Percentiles rank a stretch among this genome's conserved stretches.
These are phyloP conservation scores for Procavia capensis DNA, from an alignment of 2,113 vertebrate genomes.

Conservation along the genomic window DNA sequence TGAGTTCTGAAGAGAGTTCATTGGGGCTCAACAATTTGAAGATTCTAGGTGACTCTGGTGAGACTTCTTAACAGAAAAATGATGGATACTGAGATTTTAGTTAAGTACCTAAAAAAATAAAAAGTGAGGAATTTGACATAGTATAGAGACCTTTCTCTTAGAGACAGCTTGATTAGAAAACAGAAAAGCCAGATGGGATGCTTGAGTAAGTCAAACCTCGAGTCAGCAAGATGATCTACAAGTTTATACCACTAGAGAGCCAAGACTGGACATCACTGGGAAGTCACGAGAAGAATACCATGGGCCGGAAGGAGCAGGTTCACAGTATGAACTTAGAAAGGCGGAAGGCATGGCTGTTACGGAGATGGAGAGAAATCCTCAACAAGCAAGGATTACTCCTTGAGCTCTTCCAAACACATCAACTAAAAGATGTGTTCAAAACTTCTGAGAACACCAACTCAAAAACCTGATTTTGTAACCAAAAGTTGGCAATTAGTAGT, in stretches of 20 bases:
- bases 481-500: slow-evolving; percentile 82
- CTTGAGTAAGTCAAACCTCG: slow-evolving; percentile 24
- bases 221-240: neutral
- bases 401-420: slow-evolving; percentile 62
- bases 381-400: neutral
- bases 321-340: slow-evolving; percentile 21
- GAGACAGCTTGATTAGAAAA: neutral
- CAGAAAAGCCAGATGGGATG: neutral
- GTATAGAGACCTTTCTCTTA: neutral
- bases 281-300: slow-evolving; percentile 49
- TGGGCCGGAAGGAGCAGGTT: neutral
- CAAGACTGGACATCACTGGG: neutral
- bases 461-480: slow-evolving; percentile 74
- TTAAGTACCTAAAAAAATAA: neutral
- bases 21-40: neutral
- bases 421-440: slow-evolving; percentile 64
- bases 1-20: neutral
- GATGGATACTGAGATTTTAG: neutral
- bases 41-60: neutral
- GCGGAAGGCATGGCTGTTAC: slow-evolving; percentile 31
- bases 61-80: neutral
- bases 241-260: neutral
- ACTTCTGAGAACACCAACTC: slow-evolving; percentile 71
- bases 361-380: slow-evolving; percentile 36
- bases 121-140: neutral